Base-by-base conservation (phyloP, 2,888 invertebrate genomes). In the Dimorphilus gyrociliatus region DNA sequence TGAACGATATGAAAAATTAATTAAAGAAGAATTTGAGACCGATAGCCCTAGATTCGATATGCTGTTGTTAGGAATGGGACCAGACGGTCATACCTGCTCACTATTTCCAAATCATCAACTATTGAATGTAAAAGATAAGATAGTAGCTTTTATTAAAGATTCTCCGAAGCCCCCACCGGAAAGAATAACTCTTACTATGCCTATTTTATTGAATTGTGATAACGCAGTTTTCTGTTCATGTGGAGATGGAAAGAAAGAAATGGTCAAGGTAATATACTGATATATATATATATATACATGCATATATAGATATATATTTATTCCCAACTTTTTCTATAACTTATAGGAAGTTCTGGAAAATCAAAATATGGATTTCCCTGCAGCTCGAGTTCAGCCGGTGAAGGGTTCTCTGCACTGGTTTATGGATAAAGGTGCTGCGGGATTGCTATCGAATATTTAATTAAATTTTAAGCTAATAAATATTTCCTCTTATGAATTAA, bases 71-170 rank as follows among this genome's bases (percentile, higher is more conserved):
- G 97, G 97, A 10, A 78, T 94, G 74, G 97, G 97, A 0, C 92
- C 90, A 0, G 97, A 97, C 56, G 94, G 94, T 0, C 97, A 97
- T 62, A 94, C 92, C 0, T 90, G 90, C 54, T 94, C 94, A 0
- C 64, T 97, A 12, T 97, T 97, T 64, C 94, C 97, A 0, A 75
- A 71, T n/a, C 68, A 69, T 41, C 43, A 47, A 5, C 45, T 66
- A 3, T 44, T 68, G 5, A 38, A 60, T 44, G 63, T 63, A 37
- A 30, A 44, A 14, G 38, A 45, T 4, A 39, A 41, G 25, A 74
- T 80, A 67, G 78, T 92, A 3, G 81, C 82, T 6, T 66, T 79
- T 0, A 79, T 97, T 36, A 72, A 71, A 0, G 81, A 97, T 65
- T 90, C 92, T 0, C 97, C 97, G 0, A 99, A 97, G 58, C 90